Percentiles rank a stretch among this genome's conserved stretches.
Conservation (phyloP, 2,888 invertebrate species). For the Stenotaenia linearis region DNA sequence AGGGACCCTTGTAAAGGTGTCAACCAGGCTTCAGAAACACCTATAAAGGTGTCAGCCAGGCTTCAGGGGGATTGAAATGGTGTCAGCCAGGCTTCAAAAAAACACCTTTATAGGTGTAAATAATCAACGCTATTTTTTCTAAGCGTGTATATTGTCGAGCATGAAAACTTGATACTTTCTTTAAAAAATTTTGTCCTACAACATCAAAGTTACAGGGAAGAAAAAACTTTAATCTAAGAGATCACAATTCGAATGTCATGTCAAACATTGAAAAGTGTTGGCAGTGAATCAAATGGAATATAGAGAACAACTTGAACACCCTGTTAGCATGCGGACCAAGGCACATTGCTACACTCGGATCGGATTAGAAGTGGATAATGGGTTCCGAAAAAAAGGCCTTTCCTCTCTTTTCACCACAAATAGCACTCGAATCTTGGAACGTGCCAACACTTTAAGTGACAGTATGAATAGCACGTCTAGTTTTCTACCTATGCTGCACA, state of each 20-base stretch:
- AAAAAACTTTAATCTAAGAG: background rate
- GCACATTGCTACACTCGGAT: background rate
- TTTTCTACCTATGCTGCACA: background rate
- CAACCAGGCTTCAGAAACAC: no score
- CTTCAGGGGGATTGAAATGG: no score
- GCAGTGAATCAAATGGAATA: background rate
- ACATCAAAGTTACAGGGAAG: background rate
- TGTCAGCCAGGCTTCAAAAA: no score
- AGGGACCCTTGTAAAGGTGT: no score
- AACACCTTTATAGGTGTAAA: no score
- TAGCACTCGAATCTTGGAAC: background rate
- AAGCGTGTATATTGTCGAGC: no score
- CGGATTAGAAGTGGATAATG: constrained; percentile 9
- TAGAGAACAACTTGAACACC: background rate
- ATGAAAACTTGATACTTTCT: no score
- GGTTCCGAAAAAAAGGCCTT: background rate
- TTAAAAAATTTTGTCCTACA: background rate
- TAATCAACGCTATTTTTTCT: no score
- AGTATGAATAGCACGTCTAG: background rate
- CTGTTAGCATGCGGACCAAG: background rate
- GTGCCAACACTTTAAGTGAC: constrained; percentile 9
- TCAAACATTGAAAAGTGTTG: background rate
- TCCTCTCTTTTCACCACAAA: background rate
- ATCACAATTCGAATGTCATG: constrained; percentile 4
- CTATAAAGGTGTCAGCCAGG: no score